Percentiles rank a stretch among this genome's conserved stretches.
Conservation (phyloP, 2,888 invertebrate genomes). For the Xylota sylvarum region DNA sequence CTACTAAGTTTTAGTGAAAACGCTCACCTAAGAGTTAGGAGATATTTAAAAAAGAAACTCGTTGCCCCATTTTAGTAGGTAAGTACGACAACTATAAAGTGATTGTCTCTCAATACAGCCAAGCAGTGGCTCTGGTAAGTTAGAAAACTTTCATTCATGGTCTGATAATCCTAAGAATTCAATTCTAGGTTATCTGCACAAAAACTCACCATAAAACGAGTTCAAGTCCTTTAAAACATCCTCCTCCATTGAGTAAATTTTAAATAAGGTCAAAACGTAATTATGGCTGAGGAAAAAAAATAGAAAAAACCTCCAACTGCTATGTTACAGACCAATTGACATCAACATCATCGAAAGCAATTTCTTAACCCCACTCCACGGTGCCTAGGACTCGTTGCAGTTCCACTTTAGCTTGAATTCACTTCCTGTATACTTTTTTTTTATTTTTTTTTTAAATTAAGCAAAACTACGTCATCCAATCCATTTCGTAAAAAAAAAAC, state of each 20-base stretch:
- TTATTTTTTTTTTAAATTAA: slow-evolving; percentile 1
- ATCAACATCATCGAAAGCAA: slow-evolving; percentile 14
- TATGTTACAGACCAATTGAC: slow-evolving; percentile 13
- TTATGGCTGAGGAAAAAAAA: not conserved
- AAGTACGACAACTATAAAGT: too few relatives aligned
- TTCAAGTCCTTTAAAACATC: too few relatives aligned
- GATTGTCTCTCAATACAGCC: too few relatives aligned
- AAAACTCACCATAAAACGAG: too few relatives aligned
- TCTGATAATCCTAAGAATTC: too few relatives aligned
- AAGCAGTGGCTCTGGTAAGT: too few relatives aligned
- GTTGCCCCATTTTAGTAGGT: too few relatives aligned
- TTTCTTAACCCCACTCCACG: not conserved
- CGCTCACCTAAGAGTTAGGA: too few relatives aligned
- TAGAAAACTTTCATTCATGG: too few relatives aligned
- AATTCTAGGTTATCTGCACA: too few relatives aligned
- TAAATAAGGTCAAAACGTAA: slow-evolving; percentile 2
- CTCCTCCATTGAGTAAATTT: not conserved
- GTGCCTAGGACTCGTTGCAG: slow-evolving; percentile 2
- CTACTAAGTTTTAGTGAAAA: too few relatives aligned
- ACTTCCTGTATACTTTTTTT: not conserved
- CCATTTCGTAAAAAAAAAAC: not conserved
- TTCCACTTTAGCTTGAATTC: slow-evolving; percentile 8
- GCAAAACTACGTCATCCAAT: slow-evolving; percentile 6
- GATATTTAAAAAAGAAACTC: too few relatives aligned
- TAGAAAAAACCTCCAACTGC: not conserved